Evolutionary conservation across 2,888 invertebrate genomes (phyloP), one percentile per base, ranked within the genome.

Genomic region (Eupithecia abbreviata): DNA sequence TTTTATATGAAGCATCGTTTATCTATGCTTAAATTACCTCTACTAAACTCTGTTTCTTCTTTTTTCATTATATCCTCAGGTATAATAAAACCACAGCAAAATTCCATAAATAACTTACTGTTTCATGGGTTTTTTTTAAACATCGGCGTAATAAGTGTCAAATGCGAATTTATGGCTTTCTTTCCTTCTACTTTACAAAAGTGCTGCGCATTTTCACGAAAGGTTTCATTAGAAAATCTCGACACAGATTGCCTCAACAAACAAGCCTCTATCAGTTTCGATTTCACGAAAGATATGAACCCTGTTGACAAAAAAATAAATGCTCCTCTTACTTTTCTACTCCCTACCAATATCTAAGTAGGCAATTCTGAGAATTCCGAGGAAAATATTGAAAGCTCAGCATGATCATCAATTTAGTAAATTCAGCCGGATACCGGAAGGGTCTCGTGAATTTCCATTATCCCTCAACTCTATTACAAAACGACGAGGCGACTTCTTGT

Each of bases 401-500:
- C 69, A 69, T 49, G 47, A 69, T 18, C 69, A 47, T 69, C 47
- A 69, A 69, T 49, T 69, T 18, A 69, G 47, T 69, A 69, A 69
- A 69, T 47, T 49, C 69, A 12, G 4, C 30, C 68, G 45, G 45
- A 18, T 47, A 13, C 71, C 75, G 58, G 72, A 72, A 68, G 51
- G 67, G 71, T 67, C 75, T 55, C 47, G 55, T 66, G 66, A 30
- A 62, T 71, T 49, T 65, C 68, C 47, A 67, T 68, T 75, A 68
- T 73, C 73, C 73, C 43, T 47, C 62, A 75, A 71, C 41, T 76
- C 70, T 65, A 71, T 71, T 62, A 74, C 71, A 71, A 72, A 69
- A 42, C 30, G 45, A 18, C 42, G 62, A 42, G 13, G 74, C 68
- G 69, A 69, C 74, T 73, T 67, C 71, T 73, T 71, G 69, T 74